Evolutionary conservation across 2,888 invertebrate genomes (phyloP).

Genomic region (Dorcus hopei): DNA sequence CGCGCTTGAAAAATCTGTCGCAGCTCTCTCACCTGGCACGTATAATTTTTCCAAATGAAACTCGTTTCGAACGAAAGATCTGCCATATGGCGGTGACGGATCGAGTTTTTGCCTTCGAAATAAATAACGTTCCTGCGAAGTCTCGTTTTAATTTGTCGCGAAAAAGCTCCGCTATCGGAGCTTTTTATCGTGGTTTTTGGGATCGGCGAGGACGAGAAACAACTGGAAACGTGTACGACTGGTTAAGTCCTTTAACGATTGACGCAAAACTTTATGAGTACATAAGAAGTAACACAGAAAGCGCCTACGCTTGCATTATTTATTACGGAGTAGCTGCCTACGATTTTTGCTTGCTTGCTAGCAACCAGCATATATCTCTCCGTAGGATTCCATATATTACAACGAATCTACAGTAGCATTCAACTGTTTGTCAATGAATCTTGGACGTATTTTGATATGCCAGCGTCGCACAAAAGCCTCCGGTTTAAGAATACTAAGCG

Average conservation of each 20-base stretch:
- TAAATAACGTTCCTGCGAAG: no score
- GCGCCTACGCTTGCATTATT: conserved; percentile 33
- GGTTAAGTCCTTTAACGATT: neutral
- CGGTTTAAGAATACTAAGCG: conserved; percentile 16
- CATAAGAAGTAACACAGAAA: conserved; percentile 5
- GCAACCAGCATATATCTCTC: conserved; percentile 31
- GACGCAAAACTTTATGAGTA: conserved; percentile 2
- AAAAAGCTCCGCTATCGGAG: no score
- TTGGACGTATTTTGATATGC: conserved; percentile 19
- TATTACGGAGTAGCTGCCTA: conserved; percentile 34
- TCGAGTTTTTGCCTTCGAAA: neutral
- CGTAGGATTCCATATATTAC: conserved; percentile 33
- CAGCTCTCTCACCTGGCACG: no score
- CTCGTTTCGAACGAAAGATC: neutral
- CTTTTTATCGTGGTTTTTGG: no score
- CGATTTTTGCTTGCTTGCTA: conserved; percentile 32
- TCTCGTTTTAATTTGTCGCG: no score
- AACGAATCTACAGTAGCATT: conserved; percentile 27
- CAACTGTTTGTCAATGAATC: conserved; percentile 20
- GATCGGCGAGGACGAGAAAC: no score
- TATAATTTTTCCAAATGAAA: no score
- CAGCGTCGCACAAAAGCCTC: conserved; percentile 6
- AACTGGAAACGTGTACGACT: no score
- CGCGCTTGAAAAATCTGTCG: no score
- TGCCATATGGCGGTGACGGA: neutral